phyloP scores from a whole-genome alignment of 2,113 vertebrate species.

The Saccopteryx bilineata region DNA sequence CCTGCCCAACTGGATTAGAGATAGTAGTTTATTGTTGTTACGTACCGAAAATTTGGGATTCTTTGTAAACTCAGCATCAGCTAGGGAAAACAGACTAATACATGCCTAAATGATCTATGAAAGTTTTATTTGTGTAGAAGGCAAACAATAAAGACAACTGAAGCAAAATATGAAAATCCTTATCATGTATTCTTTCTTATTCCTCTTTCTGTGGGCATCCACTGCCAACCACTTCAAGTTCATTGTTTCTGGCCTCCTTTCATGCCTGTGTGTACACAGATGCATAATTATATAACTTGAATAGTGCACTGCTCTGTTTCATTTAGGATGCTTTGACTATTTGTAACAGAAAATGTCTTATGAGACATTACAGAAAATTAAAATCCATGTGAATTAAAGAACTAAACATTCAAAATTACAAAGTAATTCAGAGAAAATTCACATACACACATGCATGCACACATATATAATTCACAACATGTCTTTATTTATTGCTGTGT shows the following conservation, averaged over 20 bases:
- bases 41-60: neutral
- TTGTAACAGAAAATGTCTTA: neutral
- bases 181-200: neutral
- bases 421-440: conserved; percentile 18
- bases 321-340: neutral
- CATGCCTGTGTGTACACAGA: neutral
- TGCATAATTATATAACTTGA: neutral
- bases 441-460: neutral
- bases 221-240: neutral
- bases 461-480: neutral
- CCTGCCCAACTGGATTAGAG: neutral
- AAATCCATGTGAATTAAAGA: neutral
- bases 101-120: neutral
- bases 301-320: neutral
- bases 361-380: neutral
- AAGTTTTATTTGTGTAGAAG: neutral
- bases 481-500: neutral
- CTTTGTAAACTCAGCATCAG: neutral
- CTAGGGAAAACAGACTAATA: neutral
- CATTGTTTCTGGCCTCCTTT: neutral
- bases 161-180: neutral
- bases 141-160: neutral
- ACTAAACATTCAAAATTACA: neutral
- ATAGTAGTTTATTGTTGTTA: neutral
- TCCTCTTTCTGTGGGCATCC: neutral